Conservation (phyloP, 1,140 invertebrate species). For the Meloidogyne chitwoodi region DNA sequence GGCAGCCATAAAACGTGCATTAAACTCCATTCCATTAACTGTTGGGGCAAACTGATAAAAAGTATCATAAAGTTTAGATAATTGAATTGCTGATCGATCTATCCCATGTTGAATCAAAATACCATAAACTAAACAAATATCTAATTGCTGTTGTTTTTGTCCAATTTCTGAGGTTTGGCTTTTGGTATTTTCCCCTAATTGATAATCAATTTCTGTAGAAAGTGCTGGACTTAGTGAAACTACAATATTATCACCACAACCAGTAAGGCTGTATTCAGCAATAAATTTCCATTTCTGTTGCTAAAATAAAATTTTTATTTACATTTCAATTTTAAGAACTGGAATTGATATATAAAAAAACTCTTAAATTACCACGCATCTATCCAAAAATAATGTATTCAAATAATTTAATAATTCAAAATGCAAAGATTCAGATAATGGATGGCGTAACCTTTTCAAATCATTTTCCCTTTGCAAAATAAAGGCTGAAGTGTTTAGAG, state of each 20-base stretch:
- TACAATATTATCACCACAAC: neutral
- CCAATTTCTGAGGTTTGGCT: neutral
- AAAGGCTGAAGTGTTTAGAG: neutral
- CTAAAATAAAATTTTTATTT: conserved; percentile 10
- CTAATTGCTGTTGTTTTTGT: conserved; percentile 3
- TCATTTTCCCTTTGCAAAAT: neutral
- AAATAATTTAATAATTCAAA: neutral
- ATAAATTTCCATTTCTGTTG: neutral
- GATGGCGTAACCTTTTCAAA: neutral
- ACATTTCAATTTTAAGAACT: no score
- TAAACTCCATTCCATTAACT: neutral
- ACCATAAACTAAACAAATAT: conserved; percentile 11
- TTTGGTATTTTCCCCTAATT: neutral
- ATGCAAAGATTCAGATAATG: neutral
- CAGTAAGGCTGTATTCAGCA: neutral
- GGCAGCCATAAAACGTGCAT: conserved; percentile 11
- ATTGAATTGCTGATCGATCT: neutral
- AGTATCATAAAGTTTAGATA: conserved; percentile 5
- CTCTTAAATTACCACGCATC: neutral
- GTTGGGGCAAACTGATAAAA: conserved; percentile 6
- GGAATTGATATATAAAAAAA: no score
- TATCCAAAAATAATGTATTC: neutral
- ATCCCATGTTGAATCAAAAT: conserved; percentile 12
- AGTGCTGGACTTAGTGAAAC: neutral
- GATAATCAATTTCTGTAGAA: conserved; percentile 2